Conservation (phyloP, 2,113 vertebrate genomes). For the Corythornis madagascariensis region DNA sequence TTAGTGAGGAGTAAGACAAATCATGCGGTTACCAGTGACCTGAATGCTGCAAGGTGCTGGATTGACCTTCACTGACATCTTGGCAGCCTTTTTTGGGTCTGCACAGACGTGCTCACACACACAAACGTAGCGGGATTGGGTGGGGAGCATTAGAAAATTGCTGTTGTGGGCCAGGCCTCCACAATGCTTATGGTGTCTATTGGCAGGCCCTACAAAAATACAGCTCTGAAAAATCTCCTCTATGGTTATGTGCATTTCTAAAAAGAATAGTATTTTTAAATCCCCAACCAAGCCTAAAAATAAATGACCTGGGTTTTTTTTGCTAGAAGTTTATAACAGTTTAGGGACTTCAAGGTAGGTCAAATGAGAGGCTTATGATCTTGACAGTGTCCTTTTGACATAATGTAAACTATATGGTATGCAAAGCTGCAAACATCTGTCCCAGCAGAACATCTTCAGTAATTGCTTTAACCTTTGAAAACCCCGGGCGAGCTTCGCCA, state of each 20-base stretch:
- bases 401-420: constrained; percentile 35
- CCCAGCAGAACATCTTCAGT: neutral
- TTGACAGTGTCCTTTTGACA: constrained; percentile 56
- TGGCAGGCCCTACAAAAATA: neutral
- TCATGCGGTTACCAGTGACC: neutral
- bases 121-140: neutral
- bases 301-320: neutral
- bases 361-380: neutral
- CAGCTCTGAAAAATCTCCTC: neutral
- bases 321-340: constrained; percentile 6
- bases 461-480: neutral
- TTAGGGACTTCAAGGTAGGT: constrained; percentile 27
- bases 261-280: neutral
- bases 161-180: neutral
- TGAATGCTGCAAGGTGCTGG: neutral
- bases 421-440: constrained; percentile 60
- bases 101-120: fast-evolving
- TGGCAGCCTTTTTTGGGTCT: neutral
- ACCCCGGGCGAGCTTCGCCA: neutral
- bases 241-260: neutral
- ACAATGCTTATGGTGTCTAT: neutral
- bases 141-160: neutral
- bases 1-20: neutral
- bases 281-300: neutral
- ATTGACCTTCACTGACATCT: neutral